Evolutionary conservation across 1,140 invertebrate genomes (phyloP).

Genomic region (Capitella teleta): DNA sequence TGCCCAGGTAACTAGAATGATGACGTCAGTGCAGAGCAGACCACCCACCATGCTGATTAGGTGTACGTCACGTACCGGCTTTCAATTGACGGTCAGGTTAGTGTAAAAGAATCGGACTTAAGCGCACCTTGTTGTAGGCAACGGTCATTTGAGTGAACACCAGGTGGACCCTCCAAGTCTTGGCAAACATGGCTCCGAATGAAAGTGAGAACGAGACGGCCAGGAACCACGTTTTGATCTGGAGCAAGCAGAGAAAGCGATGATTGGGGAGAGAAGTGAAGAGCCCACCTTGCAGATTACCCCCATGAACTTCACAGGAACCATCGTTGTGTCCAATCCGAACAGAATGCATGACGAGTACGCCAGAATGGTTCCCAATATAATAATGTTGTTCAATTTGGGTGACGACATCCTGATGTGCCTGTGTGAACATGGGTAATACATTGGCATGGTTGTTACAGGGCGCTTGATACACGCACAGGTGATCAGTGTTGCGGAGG

Average conservation of each 20-base stretch:
- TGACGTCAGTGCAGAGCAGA: too few relatives aligned
- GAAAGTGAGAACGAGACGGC: constrained; percentile 75
- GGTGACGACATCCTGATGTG: constrained; percentile 99
- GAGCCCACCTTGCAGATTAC: neutral
- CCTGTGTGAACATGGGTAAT: constrained; percentile 51
- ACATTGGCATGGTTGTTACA: too few relatives aligned
- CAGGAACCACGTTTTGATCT: neutral
- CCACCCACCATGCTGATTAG: too few relatives aligned
- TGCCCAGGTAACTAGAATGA: too few relatives aligned
- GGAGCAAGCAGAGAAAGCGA: too few relatives aligned
- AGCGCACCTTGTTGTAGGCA: neutral
- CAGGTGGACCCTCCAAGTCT: constrained; percentile 95
- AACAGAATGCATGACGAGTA: constrained; percentile 80
- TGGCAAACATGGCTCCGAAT: constrained; percentile 97
- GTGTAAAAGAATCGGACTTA: too few relatives aligned
- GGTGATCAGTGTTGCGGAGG: constrained; percentile 43
- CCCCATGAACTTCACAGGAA: neutral
- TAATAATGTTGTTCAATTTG: constrained; percentile 93
- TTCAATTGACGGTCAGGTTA: too few relatives aligned
- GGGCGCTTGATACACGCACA: too few relatives aligned
- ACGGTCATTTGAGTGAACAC: constrained; percentile 68
- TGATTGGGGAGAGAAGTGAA: too few relatives aligned
- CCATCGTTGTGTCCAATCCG: constrained; percentile 46
- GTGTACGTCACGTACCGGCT: too few relatives aligned
- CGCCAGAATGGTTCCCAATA: constrained; percentile 88